Percentiles rank a stretch among this genome's conserved stretches.
Conservation (phyloP, 2,113 vertebrate genomes). For the Dolichallabes microphthalmus region DNA sequence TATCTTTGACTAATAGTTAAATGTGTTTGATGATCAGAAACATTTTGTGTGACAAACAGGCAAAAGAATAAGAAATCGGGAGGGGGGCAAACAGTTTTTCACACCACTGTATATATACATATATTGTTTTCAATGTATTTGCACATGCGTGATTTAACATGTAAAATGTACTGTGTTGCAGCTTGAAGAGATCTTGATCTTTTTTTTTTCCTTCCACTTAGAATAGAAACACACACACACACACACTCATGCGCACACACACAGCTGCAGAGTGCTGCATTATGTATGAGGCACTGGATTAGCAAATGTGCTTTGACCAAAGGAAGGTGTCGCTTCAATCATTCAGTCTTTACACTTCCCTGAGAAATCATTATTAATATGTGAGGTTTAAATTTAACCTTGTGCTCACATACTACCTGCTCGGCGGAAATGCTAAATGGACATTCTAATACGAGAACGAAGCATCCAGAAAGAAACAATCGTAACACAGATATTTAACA, state of each 20-base stretch:
- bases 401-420: neutral
- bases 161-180: neutral
- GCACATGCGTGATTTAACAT: neutral
- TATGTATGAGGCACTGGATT: constrained; percentile 5
- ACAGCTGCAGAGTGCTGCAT: constrained; percentile 31
- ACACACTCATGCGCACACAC: neutral
- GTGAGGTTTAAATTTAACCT: neutral
- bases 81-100: too few relatives aligned
- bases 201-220: neutral
- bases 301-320: neutral
- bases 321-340: neutral
- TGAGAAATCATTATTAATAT: constrained; percentile 3
- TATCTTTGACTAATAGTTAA: too few relatives aligned
- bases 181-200: neutral
- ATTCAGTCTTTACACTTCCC: neutral
- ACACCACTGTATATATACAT: neutral
- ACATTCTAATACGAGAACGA: neutral
- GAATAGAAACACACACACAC: neutral
- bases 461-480: neutral
- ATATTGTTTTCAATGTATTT: neutral
- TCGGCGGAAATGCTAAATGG: neutral
- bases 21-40: too few relatives aligned
- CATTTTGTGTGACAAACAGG: too few relatives aligned
- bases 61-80: too few relatives aligned
- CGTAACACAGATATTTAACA: neutral